Conservation (phyloP, 2,888 invertebrate genomes). For the Pantelozetes paolii region DNA sequence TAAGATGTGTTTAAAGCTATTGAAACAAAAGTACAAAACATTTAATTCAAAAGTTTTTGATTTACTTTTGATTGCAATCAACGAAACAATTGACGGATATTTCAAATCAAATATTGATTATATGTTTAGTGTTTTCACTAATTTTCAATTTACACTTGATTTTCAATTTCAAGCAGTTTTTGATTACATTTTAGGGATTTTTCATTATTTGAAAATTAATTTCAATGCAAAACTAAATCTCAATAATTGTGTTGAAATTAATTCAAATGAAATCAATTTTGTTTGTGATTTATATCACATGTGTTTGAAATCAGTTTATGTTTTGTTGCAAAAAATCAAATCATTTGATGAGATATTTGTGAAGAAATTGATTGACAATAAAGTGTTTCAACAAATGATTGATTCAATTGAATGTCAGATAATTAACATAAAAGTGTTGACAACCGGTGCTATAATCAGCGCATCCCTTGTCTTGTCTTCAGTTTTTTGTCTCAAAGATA, state of each 20-base stretch:
- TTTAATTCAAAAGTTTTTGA: not conserved
- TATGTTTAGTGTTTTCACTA: not conserved
- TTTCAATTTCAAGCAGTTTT: slow-evolving; percentile 17
- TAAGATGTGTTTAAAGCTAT: slow-evolving; percentile 30
- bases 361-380: not conserved
- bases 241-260: slow-evolving; percentile 2
- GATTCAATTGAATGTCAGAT: slow-evolving; percentile 16
- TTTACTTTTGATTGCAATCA: not conserved
- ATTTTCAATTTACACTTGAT: not conserved
- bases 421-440: not conserved
- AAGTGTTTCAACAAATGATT: not conserved
- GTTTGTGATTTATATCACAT: slow-evolving; percentile 2
- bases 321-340: slow-evolving; percentile 6
- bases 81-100: not conserved
- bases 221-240: not conserved
- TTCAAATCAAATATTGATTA: not conserved
- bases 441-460: slow-evolving; percentile 25
- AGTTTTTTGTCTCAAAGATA: not conserved
- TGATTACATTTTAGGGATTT: not conserved
- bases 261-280: slow-evolving; percentile 19
- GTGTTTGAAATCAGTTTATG: slow-evolving; percentile 9
- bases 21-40: slow-evolving; percentile 21
- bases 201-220: slow-evolving; percentile 9
- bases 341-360: not conserved
- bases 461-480: not conserved